A percentile compares a stretch with the other conserved stretches of the same genome.
phyloP scores from a whole-genome alignment of 2,797 vertebrate genomes.

The Taenioides sp. region DNA sequence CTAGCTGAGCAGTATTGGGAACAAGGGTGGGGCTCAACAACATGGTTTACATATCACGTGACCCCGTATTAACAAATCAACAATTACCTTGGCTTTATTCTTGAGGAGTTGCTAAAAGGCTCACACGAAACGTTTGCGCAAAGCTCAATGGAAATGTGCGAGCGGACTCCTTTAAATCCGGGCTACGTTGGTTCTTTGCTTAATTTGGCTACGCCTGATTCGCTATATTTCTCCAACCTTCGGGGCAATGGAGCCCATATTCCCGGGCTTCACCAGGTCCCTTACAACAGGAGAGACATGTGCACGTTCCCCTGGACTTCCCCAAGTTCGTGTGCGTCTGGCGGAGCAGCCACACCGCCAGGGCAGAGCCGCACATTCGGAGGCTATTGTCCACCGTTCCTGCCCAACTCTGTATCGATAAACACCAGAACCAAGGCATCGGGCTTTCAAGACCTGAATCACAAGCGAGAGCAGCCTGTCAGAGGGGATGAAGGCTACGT shows the following conservation, averaged over 20 bases:
- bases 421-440: conserved; percentile 78
- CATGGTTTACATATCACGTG: conserved; percentile 83
- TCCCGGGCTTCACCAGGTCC: conserved; percentile 84
- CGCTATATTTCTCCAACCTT: conserved; percentile 91
- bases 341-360: conserved; percentile 69
- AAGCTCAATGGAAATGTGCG: conserved; percentile 93
- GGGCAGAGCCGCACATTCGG: conserved; percentile 83
- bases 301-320: conserved; percentile 88
- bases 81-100: conserved; percentile 86
- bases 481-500: conserved; percentile 76
- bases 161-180: conserved; percentile 91
- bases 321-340: conserved; percentile 85
- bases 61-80: conserved; percentile 87
- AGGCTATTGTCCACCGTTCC: conserved; percentile 84
- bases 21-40: conserved; percentile 85
- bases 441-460: conserved; percentile 76
- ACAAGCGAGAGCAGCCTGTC: conserved; percentile 78
- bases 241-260: conserved; percentile 89
- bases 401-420: conserved; percentile 76
- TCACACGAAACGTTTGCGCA: conserved; percentile 74
- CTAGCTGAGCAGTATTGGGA: conserved; percentile 61
- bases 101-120: conserved; percentile 89
- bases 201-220: conserved; percentile 88
- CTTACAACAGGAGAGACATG: conserved; percentile 83
- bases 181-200: conserved; percentile 91